Base-by-base conservation (phyloP, 2,113 vertebrate species). In the Neolamprologus kungweensis region DNA sequence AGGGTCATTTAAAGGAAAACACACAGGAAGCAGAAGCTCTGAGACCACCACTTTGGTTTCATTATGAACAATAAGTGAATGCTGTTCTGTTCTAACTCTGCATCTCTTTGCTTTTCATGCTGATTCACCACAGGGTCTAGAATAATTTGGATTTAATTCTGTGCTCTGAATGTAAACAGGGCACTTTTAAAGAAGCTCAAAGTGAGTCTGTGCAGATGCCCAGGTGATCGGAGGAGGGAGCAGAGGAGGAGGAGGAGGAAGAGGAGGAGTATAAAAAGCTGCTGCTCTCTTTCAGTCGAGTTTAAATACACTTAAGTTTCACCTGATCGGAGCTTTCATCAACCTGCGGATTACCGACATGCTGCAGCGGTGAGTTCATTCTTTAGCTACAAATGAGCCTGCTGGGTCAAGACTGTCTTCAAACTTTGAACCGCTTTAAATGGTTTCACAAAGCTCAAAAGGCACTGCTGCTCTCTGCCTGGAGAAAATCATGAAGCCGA, bases 301-400 rank as follows among this genome's bases (percentile, higher is more conserved):
- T 80, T 87, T 83, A 88, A 73, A 90, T 50, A 12, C 73, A 26
- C 33, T 73, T 55, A 83, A 47, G 65, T 42, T 45, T 79, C 12
- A 9, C 80, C 23, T 45, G 33, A 14, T 4, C 13, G 12, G 47
- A 28, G n/a, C 55, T 35, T 21, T 0, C 28, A 78, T 68, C 3
- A 10, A 84, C 79, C 37, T 58, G 60, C 35, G 53, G 85, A 91
- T 81, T 53, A 47, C 17, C 89, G 84, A 71, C 68, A 94, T 94
- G 93, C 45, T 91, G 13, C 82, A 1, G 14, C 75, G 89, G 93
- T 94, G 83, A 94, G 93, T 93, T 75, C 7, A 37, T 37, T 54
- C 33, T 45, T 68, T 33, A 12, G 12, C 31, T 14, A 80, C 35
- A 11, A 79, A 53, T 71, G 21, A 75, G 23, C 40, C 14, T 28